Conservation (phyloP, 2,797 vertebrate genomes). For the Lates japonicus region DNA sequence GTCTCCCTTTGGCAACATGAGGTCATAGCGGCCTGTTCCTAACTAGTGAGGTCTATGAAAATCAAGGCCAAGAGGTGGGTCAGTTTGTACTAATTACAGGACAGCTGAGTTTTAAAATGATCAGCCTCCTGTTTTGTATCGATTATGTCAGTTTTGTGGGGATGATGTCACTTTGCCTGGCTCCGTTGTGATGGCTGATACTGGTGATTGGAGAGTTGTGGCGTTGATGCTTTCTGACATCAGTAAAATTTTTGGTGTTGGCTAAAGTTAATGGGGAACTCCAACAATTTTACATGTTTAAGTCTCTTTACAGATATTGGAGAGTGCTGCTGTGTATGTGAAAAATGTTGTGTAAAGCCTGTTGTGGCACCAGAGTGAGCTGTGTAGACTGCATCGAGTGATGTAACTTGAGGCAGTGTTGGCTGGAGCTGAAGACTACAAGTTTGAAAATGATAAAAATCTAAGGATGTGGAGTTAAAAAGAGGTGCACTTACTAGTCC, state of each 20-base stretch:
- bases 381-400: not conserved
- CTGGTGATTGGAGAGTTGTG: slow-evolving; percentile 36
- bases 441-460: not conserved
- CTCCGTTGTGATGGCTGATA: slow-evolving; percentile 58
- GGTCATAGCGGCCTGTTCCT: slow-evolving; percentile 68
- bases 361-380: not conserved
- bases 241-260: slow-evolving; percentile 6
- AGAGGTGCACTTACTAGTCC: not conserved
- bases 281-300: not conserved
- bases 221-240: slow-evolving; percentile 51
- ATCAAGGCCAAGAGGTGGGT: slow-evolving; percentile 28
- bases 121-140: slow-evolving; percentile 55
- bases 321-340: not conserved
- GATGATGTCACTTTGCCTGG: slow-evolving; percentile 72
- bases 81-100: slow-evolving; percentile 60
- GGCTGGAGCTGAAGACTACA: not conserved
- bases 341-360: not conserved
- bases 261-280: slow-evolving; percentile 23
- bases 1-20: slow-evolving; percentile 71
- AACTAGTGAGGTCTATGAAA: slow-evolving; percentile 48
- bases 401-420: not conserved
- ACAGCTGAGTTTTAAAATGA: slow-evolving; percentile 57
- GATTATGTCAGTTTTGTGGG: slow-evolving; percentile 64
- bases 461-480: not conserved
- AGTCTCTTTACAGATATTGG: slow-evolving; percentile 9